A percentile compares a stretch with the other conserved stretches of the same genome.
Evolutionary conservation across 2,113 vertebrate species (phyloP).

Genomic region (Gallinago paraguaiae): DNA sequence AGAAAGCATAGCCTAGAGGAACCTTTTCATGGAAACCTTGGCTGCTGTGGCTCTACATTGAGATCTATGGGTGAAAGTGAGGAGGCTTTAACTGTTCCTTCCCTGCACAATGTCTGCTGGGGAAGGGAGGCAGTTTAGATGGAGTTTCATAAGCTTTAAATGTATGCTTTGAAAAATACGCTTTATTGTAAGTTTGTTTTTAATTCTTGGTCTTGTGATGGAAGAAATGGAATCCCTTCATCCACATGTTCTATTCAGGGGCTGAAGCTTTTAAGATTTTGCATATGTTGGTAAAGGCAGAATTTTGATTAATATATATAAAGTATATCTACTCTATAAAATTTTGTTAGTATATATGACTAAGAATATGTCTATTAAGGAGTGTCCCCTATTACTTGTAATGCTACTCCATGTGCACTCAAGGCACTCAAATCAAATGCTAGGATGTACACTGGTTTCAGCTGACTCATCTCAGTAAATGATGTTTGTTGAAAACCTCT

Average conservation of each 20-base stretch:
- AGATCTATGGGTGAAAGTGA: background rate
- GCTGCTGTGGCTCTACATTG: background rate
- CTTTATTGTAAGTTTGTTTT: background rate
- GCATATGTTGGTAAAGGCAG: background rate
- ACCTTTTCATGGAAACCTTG: background rate
- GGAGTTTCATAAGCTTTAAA: background rate
- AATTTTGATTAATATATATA: background rate
- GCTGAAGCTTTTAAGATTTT: background rate
- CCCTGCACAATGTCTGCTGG: background rate
- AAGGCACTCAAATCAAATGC: background rate
- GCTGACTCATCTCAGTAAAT: background rate
- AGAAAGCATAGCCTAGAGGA: background rate
- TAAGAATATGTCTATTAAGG: background rate
- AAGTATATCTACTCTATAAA: background rate
- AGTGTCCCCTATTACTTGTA: background rate
- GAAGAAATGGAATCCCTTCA: background rate
- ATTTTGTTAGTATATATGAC: background rate
- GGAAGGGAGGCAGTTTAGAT: background rate
- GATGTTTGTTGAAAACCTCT: background rate
- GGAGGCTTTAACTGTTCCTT: background rate
- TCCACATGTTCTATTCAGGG: background rate
- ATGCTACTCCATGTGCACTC: background rate
- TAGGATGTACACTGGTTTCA: background rate
- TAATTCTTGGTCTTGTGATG: background rate
- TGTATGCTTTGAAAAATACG: accelerated